Conservation (phyloP, 1,140 invertebrate genomes). For the Physella acuta region DNA sequence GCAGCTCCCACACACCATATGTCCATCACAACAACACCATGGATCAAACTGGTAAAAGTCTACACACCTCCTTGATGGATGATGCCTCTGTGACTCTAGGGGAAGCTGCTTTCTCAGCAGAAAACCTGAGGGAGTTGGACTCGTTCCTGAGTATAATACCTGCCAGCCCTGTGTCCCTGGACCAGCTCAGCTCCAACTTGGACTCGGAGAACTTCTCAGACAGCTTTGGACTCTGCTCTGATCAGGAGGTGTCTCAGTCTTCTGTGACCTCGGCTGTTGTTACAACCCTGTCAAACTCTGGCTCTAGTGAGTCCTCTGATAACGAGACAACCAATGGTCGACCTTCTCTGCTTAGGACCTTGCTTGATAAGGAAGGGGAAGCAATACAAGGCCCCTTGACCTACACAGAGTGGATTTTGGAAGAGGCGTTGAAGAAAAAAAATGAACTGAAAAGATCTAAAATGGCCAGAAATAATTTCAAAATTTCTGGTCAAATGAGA, state of each 20-base stretch:
- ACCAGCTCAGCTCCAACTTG: too few species aligned
- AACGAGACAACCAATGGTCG: background rate
- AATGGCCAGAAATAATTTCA: background rate
- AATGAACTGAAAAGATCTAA: background rate
- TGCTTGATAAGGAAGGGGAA: slow-evolving; percentile 16
- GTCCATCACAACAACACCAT: too few species aligned
- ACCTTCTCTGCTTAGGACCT: slow-evolving; percentile 11
- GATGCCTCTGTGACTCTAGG: background rate
- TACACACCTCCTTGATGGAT: background rate
- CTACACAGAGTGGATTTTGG: slow-evolving; percentile 14
- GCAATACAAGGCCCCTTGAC: slow-evolving; percentile 17
- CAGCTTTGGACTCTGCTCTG: too few species aligned
- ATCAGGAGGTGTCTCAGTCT: too few species aligned
- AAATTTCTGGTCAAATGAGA: background rate
- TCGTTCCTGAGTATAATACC: background rate
- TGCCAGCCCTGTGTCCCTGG: too few species aligned
- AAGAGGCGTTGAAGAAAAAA: slow-evolving; percentile 11
- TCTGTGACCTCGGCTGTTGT: too few species aligned
- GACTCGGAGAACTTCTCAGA: too few species aligned
- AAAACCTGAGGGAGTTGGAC: background rate
- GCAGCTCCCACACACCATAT: background rate
- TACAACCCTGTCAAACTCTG: too few species aligned
- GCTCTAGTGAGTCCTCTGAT: background rate
- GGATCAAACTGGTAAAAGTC: too few species aligned
- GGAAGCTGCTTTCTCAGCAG: background rate